These are phyloP conservation scores for Lepilemur septentrionalis DNA, from an alignment of 2,797 vertebrate genomes.

Conservation along the genomic window DNA sequence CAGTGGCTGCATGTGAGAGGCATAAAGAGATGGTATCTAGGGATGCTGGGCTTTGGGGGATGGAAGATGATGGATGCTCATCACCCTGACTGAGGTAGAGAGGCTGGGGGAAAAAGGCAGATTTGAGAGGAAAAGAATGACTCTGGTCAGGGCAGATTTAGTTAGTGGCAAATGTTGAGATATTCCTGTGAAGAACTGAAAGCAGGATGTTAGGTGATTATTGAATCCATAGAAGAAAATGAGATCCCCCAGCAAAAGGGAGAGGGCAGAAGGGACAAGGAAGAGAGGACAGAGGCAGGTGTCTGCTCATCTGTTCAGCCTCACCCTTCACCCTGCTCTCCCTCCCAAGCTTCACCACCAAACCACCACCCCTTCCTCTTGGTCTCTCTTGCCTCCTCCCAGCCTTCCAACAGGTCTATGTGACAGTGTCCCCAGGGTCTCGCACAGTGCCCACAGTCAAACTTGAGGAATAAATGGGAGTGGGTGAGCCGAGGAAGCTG, in stretches of 20 bases:
- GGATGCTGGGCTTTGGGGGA: not conserved
- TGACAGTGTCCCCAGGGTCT: not conserved
- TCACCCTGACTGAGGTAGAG: not conserved
- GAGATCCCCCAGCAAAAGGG: not conserved
- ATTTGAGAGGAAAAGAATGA: not conserved
- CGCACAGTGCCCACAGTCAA: rapidly evolving
- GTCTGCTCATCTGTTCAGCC: not conserved
- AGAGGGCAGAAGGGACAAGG: too few species aligned
- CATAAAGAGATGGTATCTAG: too few species aligned
- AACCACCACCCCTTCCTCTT: not conserved
- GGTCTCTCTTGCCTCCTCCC: not conserved
- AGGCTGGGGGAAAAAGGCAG: not conserved
- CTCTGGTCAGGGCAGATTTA: not conserved
- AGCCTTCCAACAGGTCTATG: not conserved
- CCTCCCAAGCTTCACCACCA: not conserved
- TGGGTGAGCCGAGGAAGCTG: not conserved
- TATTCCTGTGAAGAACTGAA: not conserved
- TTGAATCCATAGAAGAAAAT: not conserved
- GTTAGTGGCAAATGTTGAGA: not conserved
- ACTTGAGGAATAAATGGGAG: not conserved
- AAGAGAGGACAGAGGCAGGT: rapidly evolving
- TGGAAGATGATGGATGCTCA: not conserved
- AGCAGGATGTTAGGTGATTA: not conserved
- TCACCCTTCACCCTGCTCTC: not conserved
- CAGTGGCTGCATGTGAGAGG: not conserved